phyloP scores from a whole-genome alignment of 1,140 invertebrate species.

The Luehdorfia chinensis region DNA sequence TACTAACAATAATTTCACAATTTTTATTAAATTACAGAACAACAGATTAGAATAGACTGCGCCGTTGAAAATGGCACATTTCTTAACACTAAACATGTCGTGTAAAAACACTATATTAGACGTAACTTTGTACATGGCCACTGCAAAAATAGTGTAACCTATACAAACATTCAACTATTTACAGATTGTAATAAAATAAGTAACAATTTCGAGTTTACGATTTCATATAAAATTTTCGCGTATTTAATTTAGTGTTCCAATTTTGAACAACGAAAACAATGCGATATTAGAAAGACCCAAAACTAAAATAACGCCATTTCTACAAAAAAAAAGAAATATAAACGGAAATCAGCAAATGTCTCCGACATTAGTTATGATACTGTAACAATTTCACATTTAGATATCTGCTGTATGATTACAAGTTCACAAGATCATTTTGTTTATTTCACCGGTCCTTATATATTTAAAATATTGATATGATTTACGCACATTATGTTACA shows the following conservation, averaged over 20 bases:
- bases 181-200: slow-evolving; percentile 28
- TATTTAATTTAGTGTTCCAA: neutral
- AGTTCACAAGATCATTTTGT: too few species aligned
- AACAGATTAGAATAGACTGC: slow-evolving; percentile 50
- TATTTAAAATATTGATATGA: too few species aligned
- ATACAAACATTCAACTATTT: slow-evolving; percentile 26
- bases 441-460: too few species aligned
- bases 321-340: too few species aligned
- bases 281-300: too few species aligned
- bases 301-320: too few species aligned
- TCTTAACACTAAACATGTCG: slow-evolving; percentile 34
- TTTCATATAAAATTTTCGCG: slow-evolving; percentile 8
- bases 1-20: slow-evolving; percentile 20
- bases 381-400: too few species aligned
- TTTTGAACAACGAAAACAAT: too few species aligned
- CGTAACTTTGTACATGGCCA: slow-evolving; percentile 51
- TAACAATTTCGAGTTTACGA: slow-evolving; percentile 21
- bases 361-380: too few species aligned
- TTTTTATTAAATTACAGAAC: slow-evolving; percentile 53
- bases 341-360: too few species aligned
- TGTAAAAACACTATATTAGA: slow-evolving; percentile 51
- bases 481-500: too few species aligned
- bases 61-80: slow-evolving; percentile 52
- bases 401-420: too few species aligned
- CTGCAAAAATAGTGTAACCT: slow-evolving; percentile 44